Conservation (phyloP, 2,888 invertebrate genomes). For the Drosophila borborema region DNA sequence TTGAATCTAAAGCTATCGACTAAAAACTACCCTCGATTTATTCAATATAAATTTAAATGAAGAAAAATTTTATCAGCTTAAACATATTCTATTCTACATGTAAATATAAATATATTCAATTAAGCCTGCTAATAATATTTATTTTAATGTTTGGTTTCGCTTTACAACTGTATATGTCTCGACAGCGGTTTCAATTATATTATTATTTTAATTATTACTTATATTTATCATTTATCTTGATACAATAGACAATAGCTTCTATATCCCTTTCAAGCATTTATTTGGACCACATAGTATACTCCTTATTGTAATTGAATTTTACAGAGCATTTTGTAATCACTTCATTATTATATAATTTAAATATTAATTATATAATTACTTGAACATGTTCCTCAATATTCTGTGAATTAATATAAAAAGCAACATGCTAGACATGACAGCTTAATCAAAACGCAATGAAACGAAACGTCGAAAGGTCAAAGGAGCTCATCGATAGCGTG, state of each 20-base stretch:
- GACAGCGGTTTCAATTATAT: too few species aligned
- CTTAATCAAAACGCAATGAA: not conserved
- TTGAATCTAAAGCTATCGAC: not conserved
- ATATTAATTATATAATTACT: not conserved
- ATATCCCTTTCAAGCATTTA: too few species aligned
- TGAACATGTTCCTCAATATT: not conserved
- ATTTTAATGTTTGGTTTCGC: too few species aligned
- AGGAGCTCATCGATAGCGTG: not conserved
- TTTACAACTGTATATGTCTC: too few species aligned
- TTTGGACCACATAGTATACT: not conserved
- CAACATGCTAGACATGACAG: not conserved
- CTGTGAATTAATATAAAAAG: not conserved
- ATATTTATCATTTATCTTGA: too few species aligned
- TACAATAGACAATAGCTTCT: too few species aligned
- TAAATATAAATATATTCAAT: too few species aligned
- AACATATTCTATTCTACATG: too few species aligned
- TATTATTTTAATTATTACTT: too few species aligned
- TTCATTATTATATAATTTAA: not conserved
- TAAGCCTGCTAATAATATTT: too few species aligned
- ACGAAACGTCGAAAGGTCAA: not conserved
- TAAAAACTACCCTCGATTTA: not conserved
- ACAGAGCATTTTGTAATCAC: not conserved
- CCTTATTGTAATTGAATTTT: not conserved
- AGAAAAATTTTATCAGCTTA: too few species aligned
- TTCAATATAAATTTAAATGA: too few species aligned